Base-by-base conservation (phyloP, 2,888 invertebrate genomes). In the Tinea trinotella region DNA sequence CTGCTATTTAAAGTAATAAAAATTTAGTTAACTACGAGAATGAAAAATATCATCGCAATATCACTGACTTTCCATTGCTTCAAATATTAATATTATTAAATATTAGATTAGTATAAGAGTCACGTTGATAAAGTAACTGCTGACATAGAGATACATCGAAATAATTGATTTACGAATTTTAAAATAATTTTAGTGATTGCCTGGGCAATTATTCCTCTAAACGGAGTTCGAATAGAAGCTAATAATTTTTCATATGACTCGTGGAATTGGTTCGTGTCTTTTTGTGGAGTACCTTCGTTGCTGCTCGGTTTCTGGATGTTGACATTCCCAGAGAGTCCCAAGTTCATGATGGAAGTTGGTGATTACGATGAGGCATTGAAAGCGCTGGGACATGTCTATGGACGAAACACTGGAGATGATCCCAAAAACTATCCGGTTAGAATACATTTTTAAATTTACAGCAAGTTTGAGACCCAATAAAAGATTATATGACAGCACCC, bases 291-390 rank as follows among this genome's bases (percentile, higher is more conserved):
- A 3, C 93, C 93, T 0, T 92, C 92, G 59, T 77, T 92, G 17
- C 59, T 90, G 60, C 87, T 92, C 34, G 91, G 85, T 55, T 77
- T 91, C 58, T 93, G 93, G 93, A 76, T 93, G 7, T 87, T 92
- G 62, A 84, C 89, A 56, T 93, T 93, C 76, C 93, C 93, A 0
- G 94, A 94, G 75, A 93, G 93, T 68, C 94, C 94, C 1, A 94
- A 93, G 72, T 94, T 93, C 74, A 87, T 94, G 64, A 87, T 94
- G 71, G 93, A 93, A 72, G 91, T 91, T 64, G 93, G 93, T 0
- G 93, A 93, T 70, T 89, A 92, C 18, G 93, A 93, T 49, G 92
- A 91, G 40, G 93, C 93, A 0, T 81, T 94, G 5, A 84, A 88
- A 40, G 89, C 91, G 19, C 87, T 94, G 40, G 89, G 89, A 63